These are phyloP conservation scores for Harpegnathos saltator DNA, from an alignment of 1,140 invertebrate genomes.

Conservation along the genomic window DNA sequence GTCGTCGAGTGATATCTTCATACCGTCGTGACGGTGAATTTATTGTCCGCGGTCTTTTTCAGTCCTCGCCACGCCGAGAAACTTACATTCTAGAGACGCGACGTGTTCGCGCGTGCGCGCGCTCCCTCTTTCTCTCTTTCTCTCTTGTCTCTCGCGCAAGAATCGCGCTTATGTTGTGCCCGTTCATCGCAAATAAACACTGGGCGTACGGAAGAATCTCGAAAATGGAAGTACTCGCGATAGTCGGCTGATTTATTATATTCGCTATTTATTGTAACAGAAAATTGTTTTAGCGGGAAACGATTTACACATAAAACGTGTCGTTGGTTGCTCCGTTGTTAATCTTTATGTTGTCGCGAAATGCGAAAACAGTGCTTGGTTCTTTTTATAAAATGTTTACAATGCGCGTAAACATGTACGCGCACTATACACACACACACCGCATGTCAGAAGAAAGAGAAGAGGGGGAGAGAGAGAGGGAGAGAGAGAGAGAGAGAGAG, in stretches of 20 bases:
- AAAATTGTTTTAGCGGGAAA: slow-evolving; percentile 14
- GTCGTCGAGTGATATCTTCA: slow-evolving; percentile 81
- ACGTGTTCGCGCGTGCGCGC: slow-evolving; percentile 41
- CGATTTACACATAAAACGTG: neutral
- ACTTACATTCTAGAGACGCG: slow-evolving; percentile 47
- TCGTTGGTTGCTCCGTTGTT: neutral
- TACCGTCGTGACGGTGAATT: slow-evolving; percentile 72
- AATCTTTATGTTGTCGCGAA: neutral
- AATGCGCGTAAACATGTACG: too few relatives aligned
- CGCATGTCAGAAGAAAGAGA: too few relatives aligned
- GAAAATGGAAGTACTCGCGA: slow-evolving; percentile 4
- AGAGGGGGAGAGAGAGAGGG: too few relatives aligned
- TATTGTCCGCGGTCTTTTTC: slow-evolving; percentile 71
- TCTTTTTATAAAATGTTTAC: too few relatives aligned
- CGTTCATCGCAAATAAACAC: slow-evolving; percentile 23
- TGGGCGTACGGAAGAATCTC: neutral
- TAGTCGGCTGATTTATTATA: neutral
- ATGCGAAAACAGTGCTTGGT: too few relatives aligned
- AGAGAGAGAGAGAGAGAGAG: too few relatives aligned
- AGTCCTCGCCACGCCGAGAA: slow-evolving; percentile 61
- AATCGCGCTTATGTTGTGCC: slow-evolving; percentile 1
- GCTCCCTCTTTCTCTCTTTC: too few relatives aligned
- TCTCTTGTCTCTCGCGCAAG: slow-evolving; percentile 4
- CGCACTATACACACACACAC: too few relatives aligned
- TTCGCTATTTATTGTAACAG: neutral